Percentiles rank a stretch among this genome's conserved stretches.
These are phyloP conservation scores for Sinella curviseta DNA, from an alignment of 1,140 invertebrate species.

Conservation along the genomic window DNA sequence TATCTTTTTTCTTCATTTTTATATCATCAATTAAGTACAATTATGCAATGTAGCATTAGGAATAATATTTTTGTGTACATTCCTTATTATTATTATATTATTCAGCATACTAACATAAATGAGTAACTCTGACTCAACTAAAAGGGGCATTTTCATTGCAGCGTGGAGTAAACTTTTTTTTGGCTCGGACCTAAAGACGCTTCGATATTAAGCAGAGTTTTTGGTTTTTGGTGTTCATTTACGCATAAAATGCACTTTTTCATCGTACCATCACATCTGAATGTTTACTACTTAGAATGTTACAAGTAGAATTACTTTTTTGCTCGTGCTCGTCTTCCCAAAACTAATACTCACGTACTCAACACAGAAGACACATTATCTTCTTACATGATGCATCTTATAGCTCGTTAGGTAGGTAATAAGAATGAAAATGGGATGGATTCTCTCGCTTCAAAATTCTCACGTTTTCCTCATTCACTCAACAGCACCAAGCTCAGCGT, in stretches of 20 bases:
- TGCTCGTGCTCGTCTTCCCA: background rate
- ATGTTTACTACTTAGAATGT: background rate
- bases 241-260: slow-evolving; percentile 15
- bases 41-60: no score
- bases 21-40: no score
- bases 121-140: no score
- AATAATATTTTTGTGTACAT: no score
- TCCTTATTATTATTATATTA: no score
- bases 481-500: background rate
- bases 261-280: background rate
- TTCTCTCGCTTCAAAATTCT: background rate
- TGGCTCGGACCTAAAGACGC: background rate
- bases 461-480: background rate
- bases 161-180: background rate
- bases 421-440: background rate
- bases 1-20: no score
- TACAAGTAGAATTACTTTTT: background rate
- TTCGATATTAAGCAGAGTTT: background rate
- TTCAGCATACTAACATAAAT: no score
- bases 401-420: background rate
- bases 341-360: background rate
- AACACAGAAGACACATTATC: background rate
- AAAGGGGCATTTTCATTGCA: background rate
- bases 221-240: background rate
- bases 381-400: background rate